phyloP scores from a whole-genome alignment of 2,888 invertebrate species.

The Helobdella robusta region DNA sequence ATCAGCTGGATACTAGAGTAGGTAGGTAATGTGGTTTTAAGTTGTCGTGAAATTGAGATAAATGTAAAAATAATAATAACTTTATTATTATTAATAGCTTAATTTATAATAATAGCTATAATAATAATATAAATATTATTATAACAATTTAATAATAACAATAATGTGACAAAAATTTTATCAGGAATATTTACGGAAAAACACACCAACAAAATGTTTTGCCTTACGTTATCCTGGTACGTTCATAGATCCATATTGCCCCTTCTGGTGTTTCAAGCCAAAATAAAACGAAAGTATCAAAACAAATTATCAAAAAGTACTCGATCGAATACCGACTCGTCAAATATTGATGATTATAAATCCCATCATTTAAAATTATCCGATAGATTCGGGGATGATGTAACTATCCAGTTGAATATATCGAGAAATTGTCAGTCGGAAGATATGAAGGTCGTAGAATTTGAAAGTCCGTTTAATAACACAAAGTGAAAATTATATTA shows the following conservation, averaged over 20 bases:
- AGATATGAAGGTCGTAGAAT: constrained; percentile 15
- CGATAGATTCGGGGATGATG: constrained; percentile 32
- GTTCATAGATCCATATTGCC: constrained; percentile 41
- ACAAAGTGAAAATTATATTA: constrained; percentile 11
- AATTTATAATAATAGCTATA: no score
- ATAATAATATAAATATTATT: no score
- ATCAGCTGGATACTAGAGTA: no score
- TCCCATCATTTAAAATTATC: constrained; percentile 15
- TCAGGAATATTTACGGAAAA: constrained; percentile 32
- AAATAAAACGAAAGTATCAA: constrained; percentile 31
- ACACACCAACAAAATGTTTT: constrained; percentile 28
- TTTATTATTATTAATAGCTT: no score
- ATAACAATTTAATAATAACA: no score
- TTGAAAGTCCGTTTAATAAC: constrained; percentile 1
- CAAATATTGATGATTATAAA: neutral
- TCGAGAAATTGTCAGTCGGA: constrained; percentile 7
- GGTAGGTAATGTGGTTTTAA: no score
- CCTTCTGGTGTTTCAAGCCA: constrained; percentile 42
- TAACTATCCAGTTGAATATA: constrained; percentile 32
- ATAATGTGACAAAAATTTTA: no score
- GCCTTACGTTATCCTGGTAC: constrained; percentile 39
- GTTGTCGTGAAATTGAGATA: no score
- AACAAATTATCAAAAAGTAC: neutral
- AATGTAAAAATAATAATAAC: no score
- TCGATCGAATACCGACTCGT: neutral